phyloP scores from a whole-genome alignment of 2,797 vertebrate species.

The Pogonophryne albipinna region DNA sequence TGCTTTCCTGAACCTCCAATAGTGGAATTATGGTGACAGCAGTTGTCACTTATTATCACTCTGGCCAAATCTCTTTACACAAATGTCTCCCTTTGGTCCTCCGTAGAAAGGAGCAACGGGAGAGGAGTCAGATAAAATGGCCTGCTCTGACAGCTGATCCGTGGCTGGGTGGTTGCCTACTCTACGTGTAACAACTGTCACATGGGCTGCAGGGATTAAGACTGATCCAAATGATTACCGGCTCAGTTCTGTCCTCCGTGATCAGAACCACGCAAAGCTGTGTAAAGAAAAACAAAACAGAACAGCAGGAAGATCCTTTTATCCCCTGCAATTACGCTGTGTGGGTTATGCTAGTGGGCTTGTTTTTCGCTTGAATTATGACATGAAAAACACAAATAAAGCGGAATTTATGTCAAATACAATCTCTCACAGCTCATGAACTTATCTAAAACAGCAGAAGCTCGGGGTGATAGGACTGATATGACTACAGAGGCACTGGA shows the following conservation, averaged over 20 bases:
- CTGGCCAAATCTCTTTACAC: slow-evolving; percentile 68
- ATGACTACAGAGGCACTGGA: slow-evolving; percentile 51
- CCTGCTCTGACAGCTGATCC: slow-evolving; percentile 76
- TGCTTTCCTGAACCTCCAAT: slow-evolving; percentile 48
- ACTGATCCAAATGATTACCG: slow-evolving; percentile 68
- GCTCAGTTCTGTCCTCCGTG: slow-evolving; percentile 55
- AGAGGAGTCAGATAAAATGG: slow-evolving; percentile 70
- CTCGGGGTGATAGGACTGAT: slow-evolving; percentile 56
- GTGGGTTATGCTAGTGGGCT: slow-evolving; percentile 37
- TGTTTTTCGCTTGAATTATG: slow-evolving; percentile 47
- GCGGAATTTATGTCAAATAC: slow-evolving; percentile 51
- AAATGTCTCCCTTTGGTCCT: slow-evolving; percentile 37
- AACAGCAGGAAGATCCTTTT: slow-evolving; percentile 51
- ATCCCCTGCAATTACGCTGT: slow-evolving; percentile 50
- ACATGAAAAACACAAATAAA: slow-evolving; percentile 50
- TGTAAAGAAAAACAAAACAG: slow-evolving; percentile 36
- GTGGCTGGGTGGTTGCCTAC: slow-evolving; percentile 61
- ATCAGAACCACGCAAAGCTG: slow-evolving; percentile 52
- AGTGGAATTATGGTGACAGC: slow-evolving; percentile 58
- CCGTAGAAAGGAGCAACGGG: slow-evolving; percentile 67
- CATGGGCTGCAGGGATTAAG: slow-evolving; percentile 65
- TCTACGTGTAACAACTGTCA: slow-evolving; percentile 66
- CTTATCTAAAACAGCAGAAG: slow-evolving; percentile 68
- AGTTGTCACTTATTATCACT: slow-evolving; percentile 72
- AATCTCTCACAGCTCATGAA: slow-evolving; percentile 58